Evolutionary conservation across 1,140 invertebrate species (phyloP).

Genomic region (Drosophila kurseongensis): DNA sequence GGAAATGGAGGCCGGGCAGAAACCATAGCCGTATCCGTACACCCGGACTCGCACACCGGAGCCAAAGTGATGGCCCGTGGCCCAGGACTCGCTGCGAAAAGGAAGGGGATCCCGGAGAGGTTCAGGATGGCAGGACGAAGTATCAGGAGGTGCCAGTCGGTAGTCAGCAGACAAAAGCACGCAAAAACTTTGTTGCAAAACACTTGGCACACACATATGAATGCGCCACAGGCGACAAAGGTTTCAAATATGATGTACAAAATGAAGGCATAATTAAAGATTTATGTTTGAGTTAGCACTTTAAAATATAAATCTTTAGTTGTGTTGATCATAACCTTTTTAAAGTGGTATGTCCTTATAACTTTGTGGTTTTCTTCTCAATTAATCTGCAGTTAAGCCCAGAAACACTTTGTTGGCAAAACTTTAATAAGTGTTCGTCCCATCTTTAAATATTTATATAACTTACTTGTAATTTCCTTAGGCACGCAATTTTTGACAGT

Average conservation of each 20-base stretch:
- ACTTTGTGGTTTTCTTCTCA: too few relatives aligned
- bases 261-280: too few relatives aligned
- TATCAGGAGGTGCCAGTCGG: conserved; percentile 17
- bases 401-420: too few relatives aligned
- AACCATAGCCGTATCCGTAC: conserved; percentile 2
- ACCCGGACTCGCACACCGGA: neutral
- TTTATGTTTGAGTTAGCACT: too few relatives aligned
- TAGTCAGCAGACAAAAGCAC: conserved; percentile 65
- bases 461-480: too few relatives aligned
- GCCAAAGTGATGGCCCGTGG: conserved; percentile 1
- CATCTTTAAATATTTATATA: too few relatives aligned
- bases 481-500: too few relatives aligned
- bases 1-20: neutral
- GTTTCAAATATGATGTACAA: neutral
- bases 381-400: too few relatives aligned
- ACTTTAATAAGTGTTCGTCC: too few relatives aligned
- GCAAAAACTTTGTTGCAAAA: conserved; percentile 81
- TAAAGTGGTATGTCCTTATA: too few relatives aligned
- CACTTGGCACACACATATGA: conserved; percentile 62
- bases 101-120: conserved; percentile 7
- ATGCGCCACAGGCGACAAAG: conserved; percentile 40
- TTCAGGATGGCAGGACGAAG: neutral
- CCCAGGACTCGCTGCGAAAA: conserved; percentile 7
- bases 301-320: too few relatives aligned
- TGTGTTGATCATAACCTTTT: too few relatives aligned